phyloP scores from a whole-genome alignment of 92 coral and sea anemone genomes.

The Meandrina meandrites region DNA sequence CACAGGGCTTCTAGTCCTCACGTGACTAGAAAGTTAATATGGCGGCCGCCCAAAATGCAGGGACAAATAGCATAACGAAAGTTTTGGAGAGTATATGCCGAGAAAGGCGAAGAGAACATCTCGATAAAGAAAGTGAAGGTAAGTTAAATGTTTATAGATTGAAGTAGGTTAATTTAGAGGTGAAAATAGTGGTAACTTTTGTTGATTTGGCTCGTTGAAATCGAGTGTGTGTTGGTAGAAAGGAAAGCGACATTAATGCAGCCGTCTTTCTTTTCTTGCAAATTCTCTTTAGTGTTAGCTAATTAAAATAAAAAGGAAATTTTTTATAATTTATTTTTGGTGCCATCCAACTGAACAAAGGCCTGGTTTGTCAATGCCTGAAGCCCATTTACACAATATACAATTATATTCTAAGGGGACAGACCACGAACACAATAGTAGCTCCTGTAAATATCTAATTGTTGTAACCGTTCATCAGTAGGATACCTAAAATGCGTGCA shows the following conservation, averaged over 20 bases:
- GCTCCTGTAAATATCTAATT: too few species aligned
- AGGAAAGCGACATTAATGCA: neutral
- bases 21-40: slow-evolving; percentile 57
- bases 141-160: neutral
- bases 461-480: too few species aligned
- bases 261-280: neutral
- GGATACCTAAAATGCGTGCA: too few species aligned
- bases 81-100: slow-evolving; percentile 90
- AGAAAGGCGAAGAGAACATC: slow-evolving; percentile 79
- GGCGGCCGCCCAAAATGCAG: slow-evolving; percentile 71
- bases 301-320: too few species aligned
- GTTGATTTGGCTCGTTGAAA: neutral
- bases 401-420: too few species aligned
- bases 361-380: neutral
- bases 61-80: slow-evolving; percentile 54
- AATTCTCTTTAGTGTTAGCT: neutral
- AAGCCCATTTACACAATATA: too few species aligned
- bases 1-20: neutral
- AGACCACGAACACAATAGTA: too few species aligned
- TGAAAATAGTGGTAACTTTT: too few species aligned
- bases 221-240: neutral
- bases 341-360: neutral
- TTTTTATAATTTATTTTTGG: too few species aligned
- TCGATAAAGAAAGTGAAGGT: slow-evolving; percentile 94
- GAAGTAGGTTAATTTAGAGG: neutral